Conservation (phyloP, 2,888 invertebrate genomes). For the Caenorhabditis sp. region DNA sequence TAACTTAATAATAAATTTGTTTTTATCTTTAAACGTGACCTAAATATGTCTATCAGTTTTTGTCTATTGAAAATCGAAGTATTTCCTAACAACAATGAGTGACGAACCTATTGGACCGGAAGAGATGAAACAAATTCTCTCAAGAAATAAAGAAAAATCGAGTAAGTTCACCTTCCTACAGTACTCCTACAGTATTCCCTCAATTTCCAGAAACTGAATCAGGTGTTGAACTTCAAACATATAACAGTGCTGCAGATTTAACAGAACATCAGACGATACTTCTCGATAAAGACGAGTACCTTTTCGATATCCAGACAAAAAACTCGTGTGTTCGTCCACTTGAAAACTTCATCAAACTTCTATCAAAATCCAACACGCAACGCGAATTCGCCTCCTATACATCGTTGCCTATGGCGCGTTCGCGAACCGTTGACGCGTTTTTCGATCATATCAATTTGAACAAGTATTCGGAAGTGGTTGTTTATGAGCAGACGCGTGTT, state of each 20-base stretch:
- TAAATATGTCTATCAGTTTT: background rate
- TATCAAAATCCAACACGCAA: constrained; percentile 24
- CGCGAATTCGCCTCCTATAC: constrained; percentile 28
- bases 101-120: background rate
- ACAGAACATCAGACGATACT: constrained; percentile 12
- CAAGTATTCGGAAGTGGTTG: constrained; percentile 50
- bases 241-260: constrained; percentile 38
- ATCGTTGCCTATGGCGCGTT: constrained; percentile 14
- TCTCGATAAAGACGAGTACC: constrained; percentile 29
- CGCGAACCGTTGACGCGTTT: constrained; percentile 26
- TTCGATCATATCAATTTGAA: constrained; percentile 38
- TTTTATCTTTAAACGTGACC: background rate
- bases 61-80: background rate
- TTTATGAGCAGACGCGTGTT: constrained; percentile 53
- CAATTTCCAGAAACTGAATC: background rate
- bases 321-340: constrained; percentile 35
- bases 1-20: no score
- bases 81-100: background rate
- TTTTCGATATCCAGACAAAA: constrained; percentile 36
- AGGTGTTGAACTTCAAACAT: constrained; percentile 20
- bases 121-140: background rate
- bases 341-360: constrained; percentile 19
- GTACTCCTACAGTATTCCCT: background rate
- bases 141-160: background rate
- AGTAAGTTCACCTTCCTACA: background rate